A percentile compares a stretch with the other conserved stretches of the same genome.
Conservation (phyloP, 2,888 invertebrate genomes). For the Lasioglossum vierecki region DNA sequence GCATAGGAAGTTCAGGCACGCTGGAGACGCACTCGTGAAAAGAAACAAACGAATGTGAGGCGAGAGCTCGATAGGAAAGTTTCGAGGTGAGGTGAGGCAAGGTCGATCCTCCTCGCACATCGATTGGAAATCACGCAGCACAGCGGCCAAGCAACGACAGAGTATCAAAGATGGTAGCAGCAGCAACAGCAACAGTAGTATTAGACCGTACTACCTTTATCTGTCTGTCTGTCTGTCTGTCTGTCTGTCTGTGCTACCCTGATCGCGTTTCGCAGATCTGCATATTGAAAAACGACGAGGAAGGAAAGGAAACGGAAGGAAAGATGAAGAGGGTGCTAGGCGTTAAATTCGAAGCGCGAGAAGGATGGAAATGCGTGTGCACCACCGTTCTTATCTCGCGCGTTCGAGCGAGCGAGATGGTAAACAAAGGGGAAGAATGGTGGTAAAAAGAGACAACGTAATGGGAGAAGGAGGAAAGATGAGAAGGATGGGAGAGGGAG, state of each 20-base stretch:
- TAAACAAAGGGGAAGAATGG: conserved; percentile 25
- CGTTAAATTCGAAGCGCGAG: conserved; percentile 14
- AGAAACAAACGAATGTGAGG: conserved; percentile 39
- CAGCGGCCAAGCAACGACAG: conserved; percentile 23
- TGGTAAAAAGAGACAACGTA: conserved; percentile 10
- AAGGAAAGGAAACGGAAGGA: conserved; percentile 20
- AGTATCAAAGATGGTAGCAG: not conserved
- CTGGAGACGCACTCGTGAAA: conserved; percentile 48
- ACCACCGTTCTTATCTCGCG: conserved; percentile 60
- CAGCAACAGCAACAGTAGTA: conserved; percentile 15
- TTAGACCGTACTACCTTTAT: not conserved
- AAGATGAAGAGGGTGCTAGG: conserved; percentile 34
- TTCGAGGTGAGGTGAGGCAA: conserved; percentile 52
- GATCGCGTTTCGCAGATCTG: conserved; percentile 33
- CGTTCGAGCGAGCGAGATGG: conserved; percentile 36
- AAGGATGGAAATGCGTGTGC: conserved; percentile 36
- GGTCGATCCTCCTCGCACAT: conserved; percentile 50
- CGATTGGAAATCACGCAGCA: conserved; percentile 64
- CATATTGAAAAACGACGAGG: conserved; percentile 39
- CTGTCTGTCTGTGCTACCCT: conserved; percentile 29
- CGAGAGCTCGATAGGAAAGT: conserved; percentile 48
- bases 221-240: conserved; percentile 9
- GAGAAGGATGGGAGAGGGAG: not conserved
- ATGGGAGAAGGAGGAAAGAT: not conserved
- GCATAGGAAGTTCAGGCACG: conserved; percentile 21